phyloP scores from a whole-genome alignment of 1,140 invertebrate genomes.

The Laodelphax striatellus region DNA sequence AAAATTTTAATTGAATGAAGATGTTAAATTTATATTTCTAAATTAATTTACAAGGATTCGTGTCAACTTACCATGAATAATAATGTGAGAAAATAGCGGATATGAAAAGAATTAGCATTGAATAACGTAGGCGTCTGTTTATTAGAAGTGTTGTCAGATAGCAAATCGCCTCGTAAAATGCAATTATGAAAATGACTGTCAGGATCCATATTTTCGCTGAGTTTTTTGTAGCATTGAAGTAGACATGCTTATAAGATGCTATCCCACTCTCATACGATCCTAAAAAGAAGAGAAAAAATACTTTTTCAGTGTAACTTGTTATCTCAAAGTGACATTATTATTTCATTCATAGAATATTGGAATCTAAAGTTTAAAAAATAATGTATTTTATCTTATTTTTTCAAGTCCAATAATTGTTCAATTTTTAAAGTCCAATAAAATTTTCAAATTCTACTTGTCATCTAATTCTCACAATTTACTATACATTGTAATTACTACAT shows the following conservation, averaged over 20 bases:
- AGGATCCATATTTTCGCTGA: slow-evolving; percentile 66
- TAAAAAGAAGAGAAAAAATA: slow-evolving; percentile 25
- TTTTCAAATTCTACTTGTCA: too few relatives aligned
- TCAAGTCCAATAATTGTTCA: too few relatives aligned
- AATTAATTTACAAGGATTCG: background rate
- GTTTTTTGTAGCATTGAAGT: slow-evolving; percentile 67
- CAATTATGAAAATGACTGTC: slow-evolving; percentile 50
- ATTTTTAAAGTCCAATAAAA: too few relatives aligned
- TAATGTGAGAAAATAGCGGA: slow-evolving; percentile 68
- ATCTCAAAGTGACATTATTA: too few relatives aligned
- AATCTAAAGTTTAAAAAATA: too few relatives aligned
- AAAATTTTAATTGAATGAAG: too few relatives aligned
- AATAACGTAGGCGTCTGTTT: slow-evolving; percentile 41
- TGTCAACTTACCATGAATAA: slow-evolving; percentile 47
- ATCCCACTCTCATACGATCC: slow-evolving; percentile 64
- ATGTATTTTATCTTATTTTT: too few relatives aligned
- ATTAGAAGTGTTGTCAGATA: slow-evolving; percentile 45
- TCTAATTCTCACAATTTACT: too few relatives aligned
- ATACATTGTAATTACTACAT: too few relatives aligned
- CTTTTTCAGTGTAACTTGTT: background rate
- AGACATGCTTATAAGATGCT: slow-evolving; percentile 67
- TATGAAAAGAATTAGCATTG: slow-evolving; percentile 59
- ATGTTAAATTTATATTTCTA: too few relatives aligned
- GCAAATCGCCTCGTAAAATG: slow-evolving; percentile 59
- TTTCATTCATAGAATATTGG: too few relatives aligned